phyloP scores from a whole-genome alignment of 2,888 invertebrate genomes.

The Amaurobius ferox region DNA sequence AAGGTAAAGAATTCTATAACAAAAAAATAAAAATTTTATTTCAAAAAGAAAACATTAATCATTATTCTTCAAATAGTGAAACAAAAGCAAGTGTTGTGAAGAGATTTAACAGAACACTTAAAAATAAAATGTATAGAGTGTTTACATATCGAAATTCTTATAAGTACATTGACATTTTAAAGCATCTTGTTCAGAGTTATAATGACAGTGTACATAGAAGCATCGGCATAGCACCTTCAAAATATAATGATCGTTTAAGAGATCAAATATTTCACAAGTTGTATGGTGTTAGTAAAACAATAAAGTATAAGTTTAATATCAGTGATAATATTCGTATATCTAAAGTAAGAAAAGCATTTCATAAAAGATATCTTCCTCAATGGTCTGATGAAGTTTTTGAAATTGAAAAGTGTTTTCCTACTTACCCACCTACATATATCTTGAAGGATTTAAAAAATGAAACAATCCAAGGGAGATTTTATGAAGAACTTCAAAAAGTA shows the following conservation, averaged over 20 bases:
- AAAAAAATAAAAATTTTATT: conserved; percentile 45
- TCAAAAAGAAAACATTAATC: conserved; percentile 68
- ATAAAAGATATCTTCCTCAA: conserved; percentile 33
- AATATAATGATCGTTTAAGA: not conserved
- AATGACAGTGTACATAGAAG: conserved; percentile 18
- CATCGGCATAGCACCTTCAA: conserved; percentile 2
- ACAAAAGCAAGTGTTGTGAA: conserved; percentile 76
- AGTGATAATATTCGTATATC: conserved; percentile 17
- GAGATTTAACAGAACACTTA: conserved; percentile 76
- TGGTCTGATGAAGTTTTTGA: conserved; percentile 28
- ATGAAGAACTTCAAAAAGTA: conserved; percentile 34
- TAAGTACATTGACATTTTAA: not conserved
- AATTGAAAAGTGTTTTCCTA: not conserved
- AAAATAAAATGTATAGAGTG: conserved; percentile 64
- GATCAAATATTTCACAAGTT: conserved; percentile 14
- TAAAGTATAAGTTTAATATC: not conserved
- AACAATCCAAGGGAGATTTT: not conserved
- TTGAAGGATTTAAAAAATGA: not conserved
- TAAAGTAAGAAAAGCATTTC: not conserved
- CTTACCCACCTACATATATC: too few relatives aligned
- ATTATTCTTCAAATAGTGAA: conserved; percentile 74
- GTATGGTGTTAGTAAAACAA: not conserved
- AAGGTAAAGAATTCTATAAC: conserved; percentile 74
- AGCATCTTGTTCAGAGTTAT: not conserved
- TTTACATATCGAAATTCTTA: not conserved